Evolutionary conservation across 2,888 invertebrate genomes (phyloP).

Genomic region (Mesochorus sp.): DNA sequence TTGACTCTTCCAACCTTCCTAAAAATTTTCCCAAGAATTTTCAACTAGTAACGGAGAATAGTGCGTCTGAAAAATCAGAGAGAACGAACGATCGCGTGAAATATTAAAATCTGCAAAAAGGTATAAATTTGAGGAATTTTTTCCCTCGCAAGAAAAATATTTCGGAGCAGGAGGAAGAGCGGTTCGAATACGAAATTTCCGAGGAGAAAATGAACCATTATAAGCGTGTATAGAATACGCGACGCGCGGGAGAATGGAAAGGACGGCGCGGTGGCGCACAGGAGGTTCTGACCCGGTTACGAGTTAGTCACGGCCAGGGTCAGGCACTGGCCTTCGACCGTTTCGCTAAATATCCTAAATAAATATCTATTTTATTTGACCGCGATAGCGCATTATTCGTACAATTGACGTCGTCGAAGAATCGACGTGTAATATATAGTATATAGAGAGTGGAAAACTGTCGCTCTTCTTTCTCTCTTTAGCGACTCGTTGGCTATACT

Average conservation of each 20-base stretch:
- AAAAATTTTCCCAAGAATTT: too few relatives aligned
- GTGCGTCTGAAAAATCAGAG: too few relatives aligned
- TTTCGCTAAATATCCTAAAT: slow-evolving; percentile 65
- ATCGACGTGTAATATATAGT: too few relatives aligned
- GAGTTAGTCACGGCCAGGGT: slow-evolving; percentile 69
- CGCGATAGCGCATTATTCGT: too few relatives aligned
- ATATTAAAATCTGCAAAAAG: neutral
- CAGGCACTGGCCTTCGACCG: slow-evolving; percentile 68
- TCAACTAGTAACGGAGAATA: too few relatives aligned
- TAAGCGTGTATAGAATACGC: slow-evolving; percentile 46
- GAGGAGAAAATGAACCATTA: slow-evolving; percentile 28
- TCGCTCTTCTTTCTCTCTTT: neutral
- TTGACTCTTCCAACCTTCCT: too few relatives aligned
- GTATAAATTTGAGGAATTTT: neutral
- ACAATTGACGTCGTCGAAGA: too few relatives aligned
- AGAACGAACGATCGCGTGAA: too few relatives aligned
- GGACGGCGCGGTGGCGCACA: slow-evolving; percentile 72
- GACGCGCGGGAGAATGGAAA: slow-evolving; percentile 56
- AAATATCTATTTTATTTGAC: slow-evolving; percentile 2
- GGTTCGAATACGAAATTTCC: slow-evolving; percentile 43
- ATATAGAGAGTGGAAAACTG: too few relatives aligned
- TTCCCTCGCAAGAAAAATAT: slow-evolving; percentile 20
- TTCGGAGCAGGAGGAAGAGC: slow-evolving; percentile 6
- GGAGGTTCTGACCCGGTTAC: slow-evolving; percentile 75
- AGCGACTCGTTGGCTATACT: too few relatives aligned